Evolutionary conservation across 2,888 invertebrate species (phyloP), one percentile per base, ranked within the genome.

Genomic region (Neoaliturus tenellus): DNA sequence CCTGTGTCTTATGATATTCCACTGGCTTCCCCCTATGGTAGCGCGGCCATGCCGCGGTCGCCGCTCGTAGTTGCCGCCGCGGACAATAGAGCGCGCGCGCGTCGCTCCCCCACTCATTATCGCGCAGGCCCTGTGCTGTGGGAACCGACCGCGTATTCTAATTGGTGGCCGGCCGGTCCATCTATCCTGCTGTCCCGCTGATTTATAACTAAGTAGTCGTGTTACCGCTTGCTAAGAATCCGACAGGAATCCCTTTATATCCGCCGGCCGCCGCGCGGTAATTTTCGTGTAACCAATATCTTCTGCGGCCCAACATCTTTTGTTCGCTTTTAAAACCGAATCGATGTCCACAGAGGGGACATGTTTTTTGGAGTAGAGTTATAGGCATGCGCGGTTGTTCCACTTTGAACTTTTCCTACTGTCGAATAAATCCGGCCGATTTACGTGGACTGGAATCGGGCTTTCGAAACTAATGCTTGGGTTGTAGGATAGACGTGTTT

Each of bases 141-240:
- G 71, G 82, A 69, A 71, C 82, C 33, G 33, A 17, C 25, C 55
- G 51, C 67, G 83, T 78, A 78, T 83, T 83, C 78, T 78, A 83
- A 78, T 75, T 78, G 83, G 80, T 81, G 33, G 62, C 28, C 71
- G 41, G 31, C 39, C 51, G 80, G 67, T 48, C 39, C 55, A 81
- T 81, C 82, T 51, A 82, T 82, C 82, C 20, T 48, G 8, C 73
- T 82, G 83, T 81, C 71, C 81, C 23, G 80, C 81, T 81, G 84
- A 84, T 84, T 84, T 84, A 84, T 84, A 75, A 81, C 82, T 78
- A 73, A 78, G 84, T 82, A 84, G 84, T 81, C 78, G 78, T 84
- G 84, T 84, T 81, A 84, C 73, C 69, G 62, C 82, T 84, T 84
- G 84, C 84, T 84, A 67, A 81, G 82, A 82, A 84, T 84, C 82